A percentile compares a stretch with the other conserved stretches of the same genome.
These are phyloP conservation scores for Sarcophilus harrisii DNA, from an alignment of 2,797 vertebrate genomes.

Conservation along the genomic window DNA sequence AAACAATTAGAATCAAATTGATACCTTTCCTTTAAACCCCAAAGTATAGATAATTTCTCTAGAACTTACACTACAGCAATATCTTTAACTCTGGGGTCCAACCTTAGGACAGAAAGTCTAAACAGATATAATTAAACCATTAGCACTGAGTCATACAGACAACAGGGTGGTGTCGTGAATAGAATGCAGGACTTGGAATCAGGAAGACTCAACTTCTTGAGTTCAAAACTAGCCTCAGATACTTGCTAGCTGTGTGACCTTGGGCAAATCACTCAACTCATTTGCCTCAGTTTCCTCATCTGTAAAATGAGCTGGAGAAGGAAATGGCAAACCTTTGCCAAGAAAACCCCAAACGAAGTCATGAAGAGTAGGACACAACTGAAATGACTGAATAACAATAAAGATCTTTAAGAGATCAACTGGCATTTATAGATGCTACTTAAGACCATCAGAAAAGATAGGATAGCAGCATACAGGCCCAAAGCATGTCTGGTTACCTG, in stretches of 20 bases:
- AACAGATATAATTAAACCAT: not conserved
- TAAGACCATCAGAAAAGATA: not conserved
- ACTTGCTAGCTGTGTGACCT: not conserved
- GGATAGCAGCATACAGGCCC: not conserved
- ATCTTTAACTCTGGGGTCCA: not conserved
- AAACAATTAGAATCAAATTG: conserved; percentile 40
- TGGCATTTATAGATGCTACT: not conserved
- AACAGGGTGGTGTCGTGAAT: not conserved
- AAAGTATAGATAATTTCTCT: conserved; percentile 7
- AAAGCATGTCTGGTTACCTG: not conserved
- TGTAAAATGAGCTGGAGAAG: not conserved
- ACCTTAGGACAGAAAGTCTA: not conserved
- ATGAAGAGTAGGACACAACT: too few species aligned
- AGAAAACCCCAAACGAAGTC: not conserved
- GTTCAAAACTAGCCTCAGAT: not conserved
- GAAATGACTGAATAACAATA: not conserved
- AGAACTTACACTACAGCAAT: conserved; percentile 33
- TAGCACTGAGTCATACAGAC: not conserved
- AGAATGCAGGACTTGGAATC: not conserved
- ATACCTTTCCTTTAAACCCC: not conserved
- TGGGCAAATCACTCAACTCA: not conserved
- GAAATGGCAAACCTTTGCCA: not conserved
- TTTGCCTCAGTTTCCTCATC: not conserved
- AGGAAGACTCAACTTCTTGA: not conserved
- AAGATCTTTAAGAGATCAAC: not conserved